Conservation (phyloP, 2,113 vertebrate genomes). For the Petrocephalus microphthalmus region DNA sequence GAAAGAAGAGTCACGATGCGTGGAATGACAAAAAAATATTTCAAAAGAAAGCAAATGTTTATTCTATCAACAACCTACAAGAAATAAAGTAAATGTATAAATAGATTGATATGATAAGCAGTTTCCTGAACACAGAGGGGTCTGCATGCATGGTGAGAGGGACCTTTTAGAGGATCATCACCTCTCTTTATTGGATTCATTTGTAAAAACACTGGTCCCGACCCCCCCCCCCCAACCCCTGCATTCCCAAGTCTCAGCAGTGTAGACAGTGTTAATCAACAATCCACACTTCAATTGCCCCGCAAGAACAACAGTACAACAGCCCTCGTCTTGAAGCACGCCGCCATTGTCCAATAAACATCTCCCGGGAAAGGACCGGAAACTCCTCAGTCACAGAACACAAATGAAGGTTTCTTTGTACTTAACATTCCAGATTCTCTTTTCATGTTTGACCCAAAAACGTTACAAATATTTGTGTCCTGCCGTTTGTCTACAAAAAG, state of each 20-base stretch:
- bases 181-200: constrained; percentile 21
- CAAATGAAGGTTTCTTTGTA: background rate
- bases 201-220: constrained; percentile 1
- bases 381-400: background rate
- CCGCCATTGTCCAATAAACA: background rate
- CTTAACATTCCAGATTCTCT: background rate
- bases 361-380: background rate
- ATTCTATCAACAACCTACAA: constrained; percentile 32
- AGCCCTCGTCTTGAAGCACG: background rate
- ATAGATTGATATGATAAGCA: constrained; percentile 25
- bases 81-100: constrained; percentile 21
- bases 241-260: background rate
- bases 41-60: constrained; percentile 56
- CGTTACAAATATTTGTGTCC: background rate
- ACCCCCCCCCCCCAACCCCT: background rate
- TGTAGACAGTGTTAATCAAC: background rate
- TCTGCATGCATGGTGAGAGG: background rate
- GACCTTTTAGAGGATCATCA: constrained; percentile 19
- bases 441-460: background rate
- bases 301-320: background rate
- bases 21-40: constrained; percentile 37
- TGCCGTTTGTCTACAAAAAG: background rate
- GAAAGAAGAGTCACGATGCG: constrained; percentile 45
- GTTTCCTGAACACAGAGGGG: background rate
- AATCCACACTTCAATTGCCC: background rate